Percentiles rank a stretch among this genome's conserved stretches.
phyloP scores from a whole-genome alignment of 2,888 invertebrate species.

The Dolichopus griseipennis region DNA sequence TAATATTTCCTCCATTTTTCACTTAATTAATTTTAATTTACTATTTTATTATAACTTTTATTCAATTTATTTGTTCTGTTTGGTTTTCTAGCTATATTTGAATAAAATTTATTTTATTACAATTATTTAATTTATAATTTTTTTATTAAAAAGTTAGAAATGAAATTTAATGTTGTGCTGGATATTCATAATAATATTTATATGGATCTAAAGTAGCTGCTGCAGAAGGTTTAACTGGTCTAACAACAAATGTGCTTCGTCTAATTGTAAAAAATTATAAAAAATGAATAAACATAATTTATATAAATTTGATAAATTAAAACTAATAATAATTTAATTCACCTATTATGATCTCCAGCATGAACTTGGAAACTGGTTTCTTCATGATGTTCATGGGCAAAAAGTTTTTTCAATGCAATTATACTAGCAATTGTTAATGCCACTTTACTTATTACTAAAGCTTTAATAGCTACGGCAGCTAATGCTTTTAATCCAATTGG shows the following conservation, averaged over 20 bases:
- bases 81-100: no score
- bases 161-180: slow-evolving; percentile 10
- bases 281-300: neutral
- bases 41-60: no score
- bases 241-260: slow-evolving; percentile 54
- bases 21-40: no score
- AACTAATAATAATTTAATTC: neutral
- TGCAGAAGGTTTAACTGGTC: slow-evolving; percentile 46
- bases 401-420: slow-evolving; percentile 62
- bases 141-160: no score
- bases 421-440: slow-evolving; percentile 64
- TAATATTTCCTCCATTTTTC: no score
- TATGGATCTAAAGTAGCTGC: slow-evolving; percentile 48
- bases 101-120: no score
- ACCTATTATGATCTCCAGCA: slow-evolving; percentile 56
- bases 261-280: slow-evolving; percentile 38
- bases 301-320: neutral
- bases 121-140: no score
- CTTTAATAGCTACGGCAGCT: slow-evolving; percentile 62
- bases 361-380: slow-evolving; percentile 61
- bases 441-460: slow-evolving; percentile 62
- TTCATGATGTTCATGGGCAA: slow-evolving; percentile 56
- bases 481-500: slow-evolving; percentile 61
- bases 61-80: no score
- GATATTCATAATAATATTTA: slow-evolving; percentile 50